Base-by-base conservation (phyloP, 2,888 invertebrate genomes). In the Amphipyra tragopoginis region DNA sequence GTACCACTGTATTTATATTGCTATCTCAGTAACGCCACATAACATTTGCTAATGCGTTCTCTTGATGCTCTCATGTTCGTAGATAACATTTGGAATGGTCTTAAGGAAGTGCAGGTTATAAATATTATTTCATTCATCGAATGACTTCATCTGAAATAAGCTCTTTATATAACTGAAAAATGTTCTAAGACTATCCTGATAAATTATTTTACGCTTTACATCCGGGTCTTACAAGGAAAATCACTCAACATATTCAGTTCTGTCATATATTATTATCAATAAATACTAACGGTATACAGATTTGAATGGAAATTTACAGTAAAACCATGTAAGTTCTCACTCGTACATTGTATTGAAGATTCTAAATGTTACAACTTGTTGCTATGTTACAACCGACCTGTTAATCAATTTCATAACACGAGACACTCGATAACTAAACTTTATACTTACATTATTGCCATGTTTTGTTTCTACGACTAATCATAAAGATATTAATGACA, bases 41-140 rank as follows among this genome's bases (percentile, higher is more conserved):
- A 43, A 57, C 61, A 44, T 56, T 57, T 45, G 53, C 48, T 73
- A 74, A 77, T 77, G 73, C 47, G 60, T 56, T 77, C 57, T 64
- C 54, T 48, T 48, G 26, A 65, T 66, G 58, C 45, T 57, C 58
- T 65, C 36, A 53, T 51, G 39, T 57, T 56, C 44, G 47, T 42
- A 53, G 45, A 69, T 62, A 56, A 54, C 55, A 60, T 68, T 73
- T 39, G 50, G 45, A 69, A 60, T 63, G 48, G 33, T 54, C 52
- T 58, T 45, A 52, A 73, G 34, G 42, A 52, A 55, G 51, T 38
- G 34, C 54, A 67, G 57, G 39, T 36, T 51, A 59, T 45, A 45
- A 66, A 67, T 59, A 63, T 57, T 62, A 50, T 48, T 53, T 66
- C 49, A 55, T 29, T 67, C 55, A 55, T 62, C 10, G 34, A 44